Evolutionary conservation across 2,888 invertebrate species (phyloP), one percentile per base, ranked within the genome.

Genomic region (Tiliacea citrago): DNA sequence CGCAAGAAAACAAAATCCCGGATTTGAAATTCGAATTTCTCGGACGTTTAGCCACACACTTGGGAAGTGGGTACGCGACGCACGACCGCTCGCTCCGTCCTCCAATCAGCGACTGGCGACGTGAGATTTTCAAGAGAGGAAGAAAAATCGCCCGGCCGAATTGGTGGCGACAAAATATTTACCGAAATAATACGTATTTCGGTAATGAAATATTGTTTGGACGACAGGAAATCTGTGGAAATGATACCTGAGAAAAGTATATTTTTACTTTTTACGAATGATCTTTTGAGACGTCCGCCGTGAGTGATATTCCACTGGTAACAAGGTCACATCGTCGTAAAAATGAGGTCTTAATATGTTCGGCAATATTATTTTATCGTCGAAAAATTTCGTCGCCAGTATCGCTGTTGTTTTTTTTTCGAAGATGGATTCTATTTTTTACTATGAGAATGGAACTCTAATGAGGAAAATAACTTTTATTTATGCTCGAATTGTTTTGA

Each of bases 141-240:
- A 82, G 82, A 84, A 84, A 82, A 84, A 77, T 82, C 70, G n/a
- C 55, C 75, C 62, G 63, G 68, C 39, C 69, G 49, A 35, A 63
- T 29, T 42, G 18, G 39, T 53, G 47, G 63, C 67, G 76, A 86
- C 85, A 86, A 87, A 87, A 73, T 84, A 84, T 87, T 88, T 85
- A 81, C 76, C 70, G 83, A 78, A 81, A 84, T 77, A 81, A 84
- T 77, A 81, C 76, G 62, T 71, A 69, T 65, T 79, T n/a, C n/a
- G n/a, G n/a, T 88, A 88, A 87, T 87, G 86, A 89, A 90, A 90
- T 88, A 90, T 90, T 90, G 84, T 88, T 88, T 83, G 77, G 72
- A 73, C 53, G 67, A 72, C 65, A 72, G 78, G 85, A 83, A 75
- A 85, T 83, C 70, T 73, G 72, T 18, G 47, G 29, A 72, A 73